Evolutionary conservation across 92 coral and sea anemone species (phyloP), one percentile per base, ranked within the genome.

Genomic region (Palythoa heliodiscus): DNA sequence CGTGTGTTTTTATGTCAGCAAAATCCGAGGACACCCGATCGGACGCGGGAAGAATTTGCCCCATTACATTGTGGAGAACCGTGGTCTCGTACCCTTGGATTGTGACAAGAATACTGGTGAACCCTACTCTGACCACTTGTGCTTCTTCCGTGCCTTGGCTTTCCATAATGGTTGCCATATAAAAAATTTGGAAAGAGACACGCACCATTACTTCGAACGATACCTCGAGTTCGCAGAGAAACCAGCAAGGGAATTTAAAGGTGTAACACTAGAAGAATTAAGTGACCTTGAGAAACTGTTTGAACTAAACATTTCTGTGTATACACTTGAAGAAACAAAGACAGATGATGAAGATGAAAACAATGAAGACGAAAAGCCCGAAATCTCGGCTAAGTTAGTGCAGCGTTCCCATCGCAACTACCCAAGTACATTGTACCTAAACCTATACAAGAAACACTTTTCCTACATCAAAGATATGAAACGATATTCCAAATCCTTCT

Each of bases 271-370:
- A 19, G 77, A 86, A 37, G 82, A 86, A 57, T 52, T 86, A 10
- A 77, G 75, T 0, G 88, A 75, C 3, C 69, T 90, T 1, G 90
- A 90, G 35, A 87, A 83, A 1, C 35, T 58, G 17, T 90, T 82
- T 71, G 86, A 87, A 76, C 58, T 83, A 1, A 90, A 86, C 52
- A 87, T 87, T 24, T 52, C 63, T 43, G 93, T 87, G 1, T 87
- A 86, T 54, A 64, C 73, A 3, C 71, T 89, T 22, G 89, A 74
- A 23, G 83, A 75, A 12, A 70, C 87, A 5, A 29, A 40, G 39
- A 52, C 52, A 3, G 83, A 82, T 7, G 77, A 78, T 1, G 78
- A 75, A 15, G 76, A 73, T 43, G 54, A 19, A 2, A 4, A 63
- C 7, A 63, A 19, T 61, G 24, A n/a, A 63, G 25, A 2, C 7